Evolutionary conservation across 2,113 vertebrate genomes (phyloP).

Genomic region (Crotalus helleri): DNA sequence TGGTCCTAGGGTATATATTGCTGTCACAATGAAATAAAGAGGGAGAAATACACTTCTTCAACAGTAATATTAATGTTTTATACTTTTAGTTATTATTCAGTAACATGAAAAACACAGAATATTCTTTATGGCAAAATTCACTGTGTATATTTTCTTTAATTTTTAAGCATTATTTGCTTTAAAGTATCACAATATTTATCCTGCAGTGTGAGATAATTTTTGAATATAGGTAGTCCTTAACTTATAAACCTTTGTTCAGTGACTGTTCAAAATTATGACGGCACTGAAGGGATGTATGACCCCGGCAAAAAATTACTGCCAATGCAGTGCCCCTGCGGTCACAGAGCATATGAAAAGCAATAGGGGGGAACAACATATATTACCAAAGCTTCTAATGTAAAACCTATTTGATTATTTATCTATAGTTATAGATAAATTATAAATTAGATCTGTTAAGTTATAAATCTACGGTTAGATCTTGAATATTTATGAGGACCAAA

Average conservation of each 20-base stretch:
- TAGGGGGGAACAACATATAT: not conserved
- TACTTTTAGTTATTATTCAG: not conserved
- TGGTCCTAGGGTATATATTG: not conserved
- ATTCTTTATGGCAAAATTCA: not conserved
- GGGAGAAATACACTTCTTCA: not conserved
- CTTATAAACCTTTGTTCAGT: not conserved
- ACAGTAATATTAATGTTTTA: not conserved
- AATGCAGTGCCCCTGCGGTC: too few relatives aligned
- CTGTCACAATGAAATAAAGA: not conserved
- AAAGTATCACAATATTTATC: not conserved
- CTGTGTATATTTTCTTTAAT: not conserved
- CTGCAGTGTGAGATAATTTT: not conserved
- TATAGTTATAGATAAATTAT: not conserved
- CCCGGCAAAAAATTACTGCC: not conserved
- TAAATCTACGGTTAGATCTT: not conserved
- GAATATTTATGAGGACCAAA: not conserved
- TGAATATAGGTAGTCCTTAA: not conserved
- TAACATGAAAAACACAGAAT: not conserved
- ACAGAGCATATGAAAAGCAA: constrained; percentile 4
- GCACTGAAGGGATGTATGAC: not conserved
- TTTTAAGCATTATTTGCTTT: not conserved
- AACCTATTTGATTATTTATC: not conserved
- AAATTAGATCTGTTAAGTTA: not conserved
- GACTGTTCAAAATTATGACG: not conserved
- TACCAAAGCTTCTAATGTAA: not conserved